Percentiles rank a stretch among this genome's conserved stretches.
Conservation (phyloP, 2,113 vertebrate species). For the Tympanuchus pallidicinctus region DNA sequence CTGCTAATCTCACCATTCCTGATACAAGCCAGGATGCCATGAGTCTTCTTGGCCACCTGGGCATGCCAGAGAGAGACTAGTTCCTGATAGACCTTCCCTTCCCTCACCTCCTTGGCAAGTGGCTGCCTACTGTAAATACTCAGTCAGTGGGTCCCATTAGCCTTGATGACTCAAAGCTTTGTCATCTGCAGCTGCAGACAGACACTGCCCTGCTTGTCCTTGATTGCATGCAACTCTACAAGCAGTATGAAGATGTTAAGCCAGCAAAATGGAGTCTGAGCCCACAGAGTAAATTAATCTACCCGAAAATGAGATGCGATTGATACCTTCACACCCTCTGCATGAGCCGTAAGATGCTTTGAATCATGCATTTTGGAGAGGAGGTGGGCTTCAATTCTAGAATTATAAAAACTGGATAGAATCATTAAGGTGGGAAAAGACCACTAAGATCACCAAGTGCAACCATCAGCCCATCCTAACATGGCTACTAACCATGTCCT, state of each 20-base stretch:
- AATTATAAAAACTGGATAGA: too few relatives aligned
- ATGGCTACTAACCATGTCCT: too few relatives aligned
- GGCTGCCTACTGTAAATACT: conserved; percentile 58
- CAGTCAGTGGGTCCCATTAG: conserved; percentile 59
- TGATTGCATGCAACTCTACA: background rate
- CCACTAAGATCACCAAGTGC: too few relatives aligned
- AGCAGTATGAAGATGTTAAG: background rate
- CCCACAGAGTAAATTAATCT: conserved; percentile 6
- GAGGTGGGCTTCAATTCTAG: conserved; percentile 1
- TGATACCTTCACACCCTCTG: conserved; percentile 35
- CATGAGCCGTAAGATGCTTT: conserved; percentile 32
- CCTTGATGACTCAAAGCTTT: conserved; percentile 50
- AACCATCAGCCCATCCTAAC: too few relatives aligned
- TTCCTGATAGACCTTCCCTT: conserved; percentile 45
- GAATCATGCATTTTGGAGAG: conserved; percentile 39
- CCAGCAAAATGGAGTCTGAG: background rate
- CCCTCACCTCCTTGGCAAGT: conserved; percentile 25
- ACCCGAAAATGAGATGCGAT: background rate
- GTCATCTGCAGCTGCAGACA: conserved; percentile 72
- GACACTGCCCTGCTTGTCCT: conserved; percentile 8
- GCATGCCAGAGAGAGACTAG: background rate
- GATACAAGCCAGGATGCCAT: too few relatives aligned
- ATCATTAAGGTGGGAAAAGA: too few relatives aligned
- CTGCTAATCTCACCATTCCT: too few relatives aligned
- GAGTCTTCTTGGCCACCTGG: too few relatives aligned